Conservation (phyloP, 2,113 vertebrate species). For the Polyodon spathula region DNA sequence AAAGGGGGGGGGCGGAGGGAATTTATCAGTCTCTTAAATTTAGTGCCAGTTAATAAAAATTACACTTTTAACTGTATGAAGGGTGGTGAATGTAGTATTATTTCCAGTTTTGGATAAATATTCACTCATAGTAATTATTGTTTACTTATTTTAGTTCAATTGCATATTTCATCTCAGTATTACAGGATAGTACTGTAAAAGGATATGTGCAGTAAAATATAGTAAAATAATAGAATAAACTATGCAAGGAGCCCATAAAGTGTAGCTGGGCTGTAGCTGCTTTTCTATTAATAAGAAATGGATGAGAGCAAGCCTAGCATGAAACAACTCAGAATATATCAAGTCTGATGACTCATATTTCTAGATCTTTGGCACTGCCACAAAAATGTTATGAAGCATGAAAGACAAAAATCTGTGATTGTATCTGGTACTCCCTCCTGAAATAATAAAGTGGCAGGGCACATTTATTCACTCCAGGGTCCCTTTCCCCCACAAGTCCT, state of each 20-base stretch:
- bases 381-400: background rate
- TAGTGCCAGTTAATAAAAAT: too few species aligned
- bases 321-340: slow-evolving; percentile 1
- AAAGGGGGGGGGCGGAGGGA: too few species aligned
- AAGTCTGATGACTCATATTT: background rate
- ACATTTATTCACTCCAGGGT: background rate
- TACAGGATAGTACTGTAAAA: too few species aligned
- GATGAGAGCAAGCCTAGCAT: background rate
- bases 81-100: too few species aligned
- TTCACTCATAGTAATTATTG: too few species aligned
- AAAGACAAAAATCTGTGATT: background rate
- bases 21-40: too few species aligned
- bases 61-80: too few species aligned
- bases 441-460: background rate
- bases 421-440: background rate
- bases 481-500: too few species aligned
- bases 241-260: background rate
- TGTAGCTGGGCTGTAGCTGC: background rate
- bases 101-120: too few species aligned
- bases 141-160: too few species aligned
- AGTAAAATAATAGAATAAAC: background rate
- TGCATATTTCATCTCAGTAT: too few species aligned
- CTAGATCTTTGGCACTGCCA: background rate
- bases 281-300: background rate
- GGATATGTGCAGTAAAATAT: too few species aligned